phyloP scores from a whole-genome alignment of 2,113 vertebrate genomes.

The Archocentrus centrarchus region DNA sequence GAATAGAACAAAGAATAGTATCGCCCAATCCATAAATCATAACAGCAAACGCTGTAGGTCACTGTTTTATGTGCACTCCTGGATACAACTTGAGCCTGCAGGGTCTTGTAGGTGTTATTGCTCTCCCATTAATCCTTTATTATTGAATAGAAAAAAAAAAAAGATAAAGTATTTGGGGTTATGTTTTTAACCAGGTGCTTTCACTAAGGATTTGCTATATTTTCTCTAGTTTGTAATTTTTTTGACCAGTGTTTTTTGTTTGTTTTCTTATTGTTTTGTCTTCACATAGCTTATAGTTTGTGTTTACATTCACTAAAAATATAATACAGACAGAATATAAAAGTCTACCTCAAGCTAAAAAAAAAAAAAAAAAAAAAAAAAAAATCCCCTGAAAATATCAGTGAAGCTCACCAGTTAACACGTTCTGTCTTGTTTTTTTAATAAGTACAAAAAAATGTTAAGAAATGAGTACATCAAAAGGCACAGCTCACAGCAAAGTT shows the following conservation, averaged over 20 bases:
- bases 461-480: no score
- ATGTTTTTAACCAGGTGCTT: not conserved
- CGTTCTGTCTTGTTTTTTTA: not conserved
- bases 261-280: no score
- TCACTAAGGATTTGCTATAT: not conserved
- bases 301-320: no score
- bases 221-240: not conserved
- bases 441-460: not conserved
- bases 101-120: constrained; percentile 8
- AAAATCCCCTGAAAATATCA: not conserved
- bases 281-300: no score
- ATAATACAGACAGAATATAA: not conserved
- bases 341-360: not conserved
- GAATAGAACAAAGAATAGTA: constrained; percentile 78
- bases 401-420: not conserved
- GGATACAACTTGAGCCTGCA: constrained; percentile 45
- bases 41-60: constrained; percentile 73
- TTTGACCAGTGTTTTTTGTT: not conserved
- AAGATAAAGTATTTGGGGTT: not conserved
- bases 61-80: constrained; percentile 51
- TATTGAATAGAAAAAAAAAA: not conserved
- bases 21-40: constrained; percentile 80
- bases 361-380: no score
- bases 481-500: no score
- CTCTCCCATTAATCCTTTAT: not conserved